Percentiles rank a stretch among this genome's conserved stretches.
phyloP scores from a whole-genome alignment of 2,113 vertebrate species.

The Rhea americana region DNA sequence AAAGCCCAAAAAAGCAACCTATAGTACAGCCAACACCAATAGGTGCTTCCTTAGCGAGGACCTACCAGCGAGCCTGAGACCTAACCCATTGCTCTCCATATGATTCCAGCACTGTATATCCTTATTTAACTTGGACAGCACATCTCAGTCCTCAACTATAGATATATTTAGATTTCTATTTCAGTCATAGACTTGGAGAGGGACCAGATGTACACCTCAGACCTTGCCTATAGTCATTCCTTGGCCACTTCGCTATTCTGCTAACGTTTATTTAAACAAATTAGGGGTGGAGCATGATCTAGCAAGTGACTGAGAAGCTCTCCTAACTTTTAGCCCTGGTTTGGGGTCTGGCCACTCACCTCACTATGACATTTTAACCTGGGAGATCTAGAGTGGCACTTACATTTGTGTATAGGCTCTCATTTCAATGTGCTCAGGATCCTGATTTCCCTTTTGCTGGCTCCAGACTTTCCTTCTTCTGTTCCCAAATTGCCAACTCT shows the following conservation, averaged over 20 bases:
- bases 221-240: constrained; percentile 21
- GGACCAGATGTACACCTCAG: constrained; percentile 23
- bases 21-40: not conserved
- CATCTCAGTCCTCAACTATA: constrained; percentile 12
- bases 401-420: not conserved
- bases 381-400: not conserved
- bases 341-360: not conserved
- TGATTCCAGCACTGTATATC: not conserved
- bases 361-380: not conserved
- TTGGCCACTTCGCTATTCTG: not conserved
- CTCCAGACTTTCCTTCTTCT: not conserved
- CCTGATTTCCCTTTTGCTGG: not conserved
- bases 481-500: not conserved
- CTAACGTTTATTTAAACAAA: constrained; percentile 2
- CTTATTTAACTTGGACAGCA: constrained; percentile 27
- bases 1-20: not conserved
- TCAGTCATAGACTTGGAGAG: constrained; percentile 29
- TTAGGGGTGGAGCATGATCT: not conserved
- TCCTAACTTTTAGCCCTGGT: not conserved
- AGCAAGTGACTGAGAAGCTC: not conserved
- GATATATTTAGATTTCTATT: constrained; percentile 7
- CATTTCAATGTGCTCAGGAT: not conserved
- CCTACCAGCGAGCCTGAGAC: not conserved
- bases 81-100: not conserved
- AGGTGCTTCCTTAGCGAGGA: not conserved